Evolutionary conservation across 2,888 invertebrate species (phyloP).

Genomic region (Pyrrhosoma nymphula): DNA sequence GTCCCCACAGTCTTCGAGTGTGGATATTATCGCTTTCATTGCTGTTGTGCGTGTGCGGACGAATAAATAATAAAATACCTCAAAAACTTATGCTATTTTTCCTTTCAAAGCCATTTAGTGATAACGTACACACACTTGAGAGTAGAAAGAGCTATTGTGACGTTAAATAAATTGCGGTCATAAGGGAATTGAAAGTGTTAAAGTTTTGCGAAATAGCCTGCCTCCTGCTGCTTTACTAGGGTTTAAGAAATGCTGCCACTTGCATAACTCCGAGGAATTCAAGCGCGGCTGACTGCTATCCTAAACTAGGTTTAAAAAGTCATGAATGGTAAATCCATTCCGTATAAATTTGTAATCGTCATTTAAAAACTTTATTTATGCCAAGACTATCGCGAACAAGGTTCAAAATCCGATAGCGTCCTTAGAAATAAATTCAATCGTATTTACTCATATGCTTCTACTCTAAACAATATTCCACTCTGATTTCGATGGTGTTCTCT

Average conservation of each 20-base stretch:
- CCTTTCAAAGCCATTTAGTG: background rate
- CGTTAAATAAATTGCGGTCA: background rate
- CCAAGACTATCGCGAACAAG: no score
- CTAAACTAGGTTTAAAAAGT: no score
- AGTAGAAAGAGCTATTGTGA: background rate
- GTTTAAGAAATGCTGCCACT: background rate
- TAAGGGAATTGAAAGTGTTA: background rate
- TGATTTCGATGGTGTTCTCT: no score
- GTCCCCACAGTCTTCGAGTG: background rate
- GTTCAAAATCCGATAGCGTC: no score
- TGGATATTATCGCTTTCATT: background rate
- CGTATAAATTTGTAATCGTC: no score
- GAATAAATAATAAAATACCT: background rate
- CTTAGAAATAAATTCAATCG: no score
- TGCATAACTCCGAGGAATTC: no score
- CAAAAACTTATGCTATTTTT: background rate
- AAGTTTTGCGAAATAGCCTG: background rate
- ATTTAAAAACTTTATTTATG: no score
- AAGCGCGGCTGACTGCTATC: no score
- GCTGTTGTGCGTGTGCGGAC: background rate
- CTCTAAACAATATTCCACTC: no score
- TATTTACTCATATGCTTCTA: no score
- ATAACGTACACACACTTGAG: background rate
- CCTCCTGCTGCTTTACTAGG: background rate
- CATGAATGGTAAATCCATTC: no score